A percentile compares a stretch with the other conserved stretches of the same genome.
These are phyloP conservation scores for Dendronephthya gigantea DNA, from an alignment of 64 coral and sea anemone genomes.

Conservation along the genomic window DNA sequence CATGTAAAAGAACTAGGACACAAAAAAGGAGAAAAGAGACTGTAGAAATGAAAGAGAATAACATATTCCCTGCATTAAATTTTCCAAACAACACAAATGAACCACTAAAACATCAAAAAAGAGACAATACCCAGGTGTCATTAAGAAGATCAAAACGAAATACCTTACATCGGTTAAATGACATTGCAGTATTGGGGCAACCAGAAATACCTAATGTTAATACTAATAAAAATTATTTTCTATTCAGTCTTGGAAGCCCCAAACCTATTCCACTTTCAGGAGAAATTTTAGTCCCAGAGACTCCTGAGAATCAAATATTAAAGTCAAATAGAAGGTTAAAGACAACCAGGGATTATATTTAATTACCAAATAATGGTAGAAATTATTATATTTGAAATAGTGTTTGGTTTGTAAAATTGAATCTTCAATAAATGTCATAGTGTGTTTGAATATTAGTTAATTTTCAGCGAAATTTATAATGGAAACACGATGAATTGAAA, in stretches of 20 bases:
- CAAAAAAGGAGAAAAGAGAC: not conserved
- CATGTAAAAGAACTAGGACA: not conserved
- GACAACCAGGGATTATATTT: too few species aligned
- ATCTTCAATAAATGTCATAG: too few species aligned
- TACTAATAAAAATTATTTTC: not conserved
- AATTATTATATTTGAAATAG: too few species aligned
- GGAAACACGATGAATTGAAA: too few species aligned
- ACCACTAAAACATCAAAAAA: not conserved
- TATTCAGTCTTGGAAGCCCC: not conserved
- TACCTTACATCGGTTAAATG: not conserved
- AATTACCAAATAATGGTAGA: too few species aligned
- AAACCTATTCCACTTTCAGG: not conserved
- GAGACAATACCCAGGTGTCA: not conserved
- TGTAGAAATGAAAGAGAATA: not conserved
- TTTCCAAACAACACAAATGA: not conserved
- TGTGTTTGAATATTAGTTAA: too few species aligned
- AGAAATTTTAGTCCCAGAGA: not conserved
- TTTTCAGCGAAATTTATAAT: not conserved
- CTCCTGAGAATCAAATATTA: not conserved
- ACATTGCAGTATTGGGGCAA: not conserved
- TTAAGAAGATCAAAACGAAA: not conserved
- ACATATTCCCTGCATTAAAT: not conserved
- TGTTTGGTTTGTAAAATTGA: too few species aligned
- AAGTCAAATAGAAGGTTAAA: too few species aligned
- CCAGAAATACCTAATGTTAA: not conserved